Conservation (phyloP, 1,140 invertebrate species). For the Leptinotarsa undecemlineata region DNA sequence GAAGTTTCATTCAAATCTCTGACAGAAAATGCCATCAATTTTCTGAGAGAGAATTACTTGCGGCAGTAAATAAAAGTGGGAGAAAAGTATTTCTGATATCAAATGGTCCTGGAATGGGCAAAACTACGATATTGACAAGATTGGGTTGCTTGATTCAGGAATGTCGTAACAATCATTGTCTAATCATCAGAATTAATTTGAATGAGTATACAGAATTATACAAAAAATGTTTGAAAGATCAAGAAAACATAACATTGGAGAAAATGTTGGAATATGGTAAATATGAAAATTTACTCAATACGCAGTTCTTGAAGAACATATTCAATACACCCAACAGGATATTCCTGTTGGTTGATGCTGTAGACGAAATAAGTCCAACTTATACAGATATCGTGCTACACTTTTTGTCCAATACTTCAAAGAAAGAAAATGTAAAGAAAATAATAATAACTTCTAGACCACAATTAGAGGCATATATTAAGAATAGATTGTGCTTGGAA, state of each 20-base stretch:
- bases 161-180: not conserved
- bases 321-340: not conserved
- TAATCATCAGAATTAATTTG: constrained; percentile 4
- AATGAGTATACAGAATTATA: not conserved
- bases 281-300: not conserved
- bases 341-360: not conserved
- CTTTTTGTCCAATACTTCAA: not conserved
- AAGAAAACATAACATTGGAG: too few relatives aligned
- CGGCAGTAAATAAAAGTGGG: not conserved
- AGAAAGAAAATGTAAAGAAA: not conserved
- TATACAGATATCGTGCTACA: not conserved
- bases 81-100: not conserved
- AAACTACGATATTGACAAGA: not conserved
- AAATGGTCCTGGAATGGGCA: constrained; percentile 9
- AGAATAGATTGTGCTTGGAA: too few relatives aligned
- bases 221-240: not conserved
- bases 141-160: not conserved
- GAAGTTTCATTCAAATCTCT: not conserved
- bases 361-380: too few relatives aligned
- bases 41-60: not conserved
- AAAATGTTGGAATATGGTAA: too few relatives aligned
- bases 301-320: not conserved
- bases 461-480: not conserved
- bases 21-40: not conserved
- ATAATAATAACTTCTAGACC: constrained; percentile 8